phyloP scores from a whole-genome alignment of 2,797 vertebrate genomes.

The Eulemur mongoz region DNA sequence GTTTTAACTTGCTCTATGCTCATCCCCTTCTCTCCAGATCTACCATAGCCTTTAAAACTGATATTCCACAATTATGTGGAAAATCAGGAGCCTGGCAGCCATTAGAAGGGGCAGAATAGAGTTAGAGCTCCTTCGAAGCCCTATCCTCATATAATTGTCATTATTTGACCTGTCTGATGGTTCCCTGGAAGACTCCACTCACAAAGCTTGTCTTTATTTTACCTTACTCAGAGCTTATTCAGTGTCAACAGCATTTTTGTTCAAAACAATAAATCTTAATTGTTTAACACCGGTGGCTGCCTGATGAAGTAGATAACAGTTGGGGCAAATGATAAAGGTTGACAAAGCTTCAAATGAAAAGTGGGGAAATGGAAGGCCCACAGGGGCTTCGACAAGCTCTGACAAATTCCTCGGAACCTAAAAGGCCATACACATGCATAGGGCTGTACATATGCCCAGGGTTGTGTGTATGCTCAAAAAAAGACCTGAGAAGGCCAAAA shows the following conservation, averaged over 20 bases:
- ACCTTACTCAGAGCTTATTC: neutral
- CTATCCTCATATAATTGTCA: neutral
- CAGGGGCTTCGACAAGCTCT: neutral
- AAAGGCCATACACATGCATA: neutral
- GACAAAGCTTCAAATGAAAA: neutral
- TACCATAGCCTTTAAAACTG: conserved; percentile 3
- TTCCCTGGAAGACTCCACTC: neutral
- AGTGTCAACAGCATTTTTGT: neutral
- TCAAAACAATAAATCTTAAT: neutral
- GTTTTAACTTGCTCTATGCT: neutral
- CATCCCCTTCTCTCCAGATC: neutral
- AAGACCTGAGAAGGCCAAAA: neutral
- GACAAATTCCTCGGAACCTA: neutral
- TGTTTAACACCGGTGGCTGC: neutral
- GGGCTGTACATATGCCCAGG: neutral
- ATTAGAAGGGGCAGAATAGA: neutral
- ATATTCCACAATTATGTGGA: neutral
- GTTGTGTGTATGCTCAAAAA: neutral
- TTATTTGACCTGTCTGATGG: neutral
- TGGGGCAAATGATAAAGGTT: neutral
- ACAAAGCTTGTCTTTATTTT: conserved; percentile 10
- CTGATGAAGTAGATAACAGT: neutral
- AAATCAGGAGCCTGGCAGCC: neutral
- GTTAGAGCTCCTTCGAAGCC: neutral
- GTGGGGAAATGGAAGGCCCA: neutral